A percentile compares a stretch with the other conserved stretches of the same genome.
These are phyloP conservation scores for Drosophila mojavensis DNA, from an alignment of 1,140 invertebrate genomes.

Conservation along the genomic window DNA sequence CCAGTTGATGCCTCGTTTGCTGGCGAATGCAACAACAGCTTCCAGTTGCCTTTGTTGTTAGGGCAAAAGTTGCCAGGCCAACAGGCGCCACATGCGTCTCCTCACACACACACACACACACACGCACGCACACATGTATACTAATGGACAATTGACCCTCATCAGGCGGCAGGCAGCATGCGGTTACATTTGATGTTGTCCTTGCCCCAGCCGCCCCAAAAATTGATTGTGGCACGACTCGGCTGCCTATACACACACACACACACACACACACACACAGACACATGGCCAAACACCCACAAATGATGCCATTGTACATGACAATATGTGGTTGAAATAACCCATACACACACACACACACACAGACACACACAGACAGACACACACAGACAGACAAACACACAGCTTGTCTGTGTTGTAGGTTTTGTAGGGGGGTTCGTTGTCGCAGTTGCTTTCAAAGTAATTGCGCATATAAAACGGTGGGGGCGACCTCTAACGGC, in stretches of 20 bases:
- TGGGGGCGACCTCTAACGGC: background rate
- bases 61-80: constrained; percentile 63
- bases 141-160: constrained; percentile 82
- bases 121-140: constrained; percentile 37
- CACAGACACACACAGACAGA: no score
- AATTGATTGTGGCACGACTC: constrained; percentile 34
- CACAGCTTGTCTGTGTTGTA: background rate
- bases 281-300: constrained; percentile 32
- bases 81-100: constrained; percentile 50
- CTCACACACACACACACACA: constrained; percentile 33
- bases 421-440: no score
- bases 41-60: constrained; percentile 37
- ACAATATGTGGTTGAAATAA: constrained; percentile 68
- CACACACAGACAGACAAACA: background rate
- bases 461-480: constrained; percentile 46
- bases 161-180: constrained; percentile 71
- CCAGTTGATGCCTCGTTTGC: constrained; percentile 3
- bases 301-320: constrained; percentile 81
- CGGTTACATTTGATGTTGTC: constrained; percentile 76
- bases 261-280: no score
- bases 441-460: constrained; percentile 38
- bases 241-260: constrained; percentile 1
- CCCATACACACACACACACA: constrained; percentile 13
- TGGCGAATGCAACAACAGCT: constrained; percentile 15
- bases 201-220: constrained; percentile 32